These are phyloP conservation scores for Rhodinocichla rosea DNA, from an alignment of 2,113 vertebrate genomes.

Conservation along the genomic window DNA sequence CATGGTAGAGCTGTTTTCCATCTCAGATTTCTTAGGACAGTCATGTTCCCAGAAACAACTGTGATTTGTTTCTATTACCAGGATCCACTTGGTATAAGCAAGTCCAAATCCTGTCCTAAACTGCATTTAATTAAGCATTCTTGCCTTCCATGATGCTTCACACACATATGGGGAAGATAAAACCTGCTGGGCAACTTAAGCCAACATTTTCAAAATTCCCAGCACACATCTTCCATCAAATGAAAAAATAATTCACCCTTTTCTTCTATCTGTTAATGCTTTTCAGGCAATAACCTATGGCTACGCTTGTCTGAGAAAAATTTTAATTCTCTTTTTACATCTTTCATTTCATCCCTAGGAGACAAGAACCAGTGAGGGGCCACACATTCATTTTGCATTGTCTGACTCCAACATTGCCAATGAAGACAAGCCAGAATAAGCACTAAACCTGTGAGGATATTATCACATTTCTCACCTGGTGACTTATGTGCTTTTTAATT, in stretches of 20 bases:
- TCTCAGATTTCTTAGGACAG: slow-evolving; percentile 50
- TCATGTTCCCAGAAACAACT: slow-evolving; percentile 1
- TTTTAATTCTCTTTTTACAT: background rate
- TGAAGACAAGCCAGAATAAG: background rate
- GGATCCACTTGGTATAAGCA: background rate
- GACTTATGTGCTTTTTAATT: background rate
- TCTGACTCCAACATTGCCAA: background rate
- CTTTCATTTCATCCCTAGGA: background rate
- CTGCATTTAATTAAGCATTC: slow-evolving; percentile 26
- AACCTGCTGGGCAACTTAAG: background rate
- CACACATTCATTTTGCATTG: background rate
- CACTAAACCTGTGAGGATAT: background rate
- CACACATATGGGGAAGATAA: background rate
- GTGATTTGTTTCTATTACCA: slow-evolving; percentile 32
- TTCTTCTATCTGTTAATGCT: background rate
- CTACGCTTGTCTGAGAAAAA: background rate
- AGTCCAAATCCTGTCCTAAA: slow-evolving; percentile 11
- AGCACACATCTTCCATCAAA: background rate
- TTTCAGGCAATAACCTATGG: background rate
- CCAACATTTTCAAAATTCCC: slow-evolving; percentile 21
- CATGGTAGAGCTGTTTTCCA: slow-evolving; percentile 24
- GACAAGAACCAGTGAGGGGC: background rate
- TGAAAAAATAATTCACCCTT: background rate
- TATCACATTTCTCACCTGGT: background rate
- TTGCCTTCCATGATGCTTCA: background rate